Evolutionary conservation across 2,113 vertebrate genomes (phyloP).

Genomic region (Barnardius zonarius): DNA sequence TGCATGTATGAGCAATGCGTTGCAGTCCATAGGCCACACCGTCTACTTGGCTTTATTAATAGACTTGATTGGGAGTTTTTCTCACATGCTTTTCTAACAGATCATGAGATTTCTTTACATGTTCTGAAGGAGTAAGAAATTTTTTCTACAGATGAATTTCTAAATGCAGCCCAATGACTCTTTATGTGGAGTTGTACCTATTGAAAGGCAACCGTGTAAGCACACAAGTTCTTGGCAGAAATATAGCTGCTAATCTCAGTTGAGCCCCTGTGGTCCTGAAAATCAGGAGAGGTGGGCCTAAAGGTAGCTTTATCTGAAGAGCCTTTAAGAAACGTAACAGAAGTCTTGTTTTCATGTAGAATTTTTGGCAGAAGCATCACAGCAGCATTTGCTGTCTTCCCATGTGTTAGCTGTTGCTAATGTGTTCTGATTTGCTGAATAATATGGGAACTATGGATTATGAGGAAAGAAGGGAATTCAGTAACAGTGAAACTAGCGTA

Average conservation of each 20-base stretch:
- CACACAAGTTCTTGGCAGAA: background rate
- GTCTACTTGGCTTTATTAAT: background rate
- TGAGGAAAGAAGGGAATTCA: background rate
- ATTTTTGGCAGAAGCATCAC: background rate
- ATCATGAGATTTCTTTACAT: background rate
- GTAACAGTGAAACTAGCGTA: background rate
- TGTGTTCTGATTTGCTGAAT: background rate
- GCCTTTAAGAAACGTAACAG: background rate
- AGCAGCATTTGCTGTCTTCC: background rate
- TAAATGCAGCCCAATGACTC: background rate
- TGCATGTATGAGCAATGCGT: fast-evolving
- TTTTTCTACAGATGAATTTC: background rate
- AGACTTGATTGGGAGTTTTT: background rate
- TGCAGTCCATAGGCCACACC: background rate
- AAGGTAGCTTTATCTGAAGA: background rate
- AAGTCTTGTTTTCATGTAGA: background rate
- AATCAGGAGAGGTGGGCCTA: background rate
- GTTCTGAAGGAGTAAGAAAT: background rate
- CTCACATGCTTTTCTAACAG: background rate
- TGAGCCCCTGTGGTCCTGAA: background rate
- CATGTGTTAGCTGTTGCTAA: background rate
- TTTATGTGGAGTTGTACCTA: background rate
- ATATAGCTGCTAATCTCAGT: background rate
- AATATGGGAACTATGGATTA: background rate
- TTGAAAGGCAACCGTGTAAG: background rate